Evolutionary conservation across 1,140 invertebrate species (phyloP), one percentile per base, ranked within the genome.

Genomic region (Hesperophylax magnus): DNA sequence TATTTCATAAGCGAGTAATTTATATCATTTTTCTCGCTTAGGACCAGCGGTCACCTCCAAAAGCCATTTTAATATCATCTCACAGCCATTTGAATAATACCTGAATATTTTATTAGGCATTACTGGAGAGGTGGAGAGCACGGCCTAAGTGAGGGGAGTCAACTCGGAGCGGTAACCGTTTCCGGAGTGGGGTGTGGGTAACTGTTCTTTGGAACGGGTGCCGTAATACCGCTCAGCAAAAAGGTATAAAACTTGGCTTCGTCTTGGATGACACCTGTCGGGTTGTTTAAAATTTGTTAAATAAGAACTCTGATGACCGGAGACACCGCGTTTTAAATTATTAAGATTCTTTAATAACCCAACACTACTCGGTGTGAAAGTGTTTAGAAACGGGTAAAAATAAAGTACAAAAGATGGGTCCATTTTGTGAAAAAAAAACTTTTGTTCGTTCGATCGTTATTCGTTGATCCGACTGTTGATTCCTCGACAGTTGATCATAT

Each of bases 241-340:
- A 31, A 65, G 24, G 61, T 17, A 65, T 17, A 65, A 65, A 24
- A 31, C 61, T 24, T 24, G 61, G 7, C 61, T 24, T 24, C 61
- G 18, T 22, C 61, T 24, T 22, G 24, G 61, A 27, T 65, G 61
- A 65, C 77, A 65, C 52, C 77, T 69, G 77, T 79, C 77, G 22
- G 24, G 76, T 20, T 77, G 76, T 63, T 77, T 79, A 53, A 69
- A 79, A 69, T 79, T 79, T 54, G 61, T 69, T 69, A 52, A 67
- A 69, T 69, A 39, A 56, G 61, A 52, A 17, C 61, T 54, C 17
- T 69, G 63, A 79, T 69, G 77, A 31, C 20, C 18, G 34, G 52
- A 53, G 77, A 69, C 77, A 34, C 20, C 7, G 63, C 65, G 52
- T 71, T 79, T 79, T 79, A 79, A 79, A 71, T 79, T 69, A 79